Base-by-base conservation (phyloP, 1,140 invertebrate species). In the Sipha flava region DNA sequence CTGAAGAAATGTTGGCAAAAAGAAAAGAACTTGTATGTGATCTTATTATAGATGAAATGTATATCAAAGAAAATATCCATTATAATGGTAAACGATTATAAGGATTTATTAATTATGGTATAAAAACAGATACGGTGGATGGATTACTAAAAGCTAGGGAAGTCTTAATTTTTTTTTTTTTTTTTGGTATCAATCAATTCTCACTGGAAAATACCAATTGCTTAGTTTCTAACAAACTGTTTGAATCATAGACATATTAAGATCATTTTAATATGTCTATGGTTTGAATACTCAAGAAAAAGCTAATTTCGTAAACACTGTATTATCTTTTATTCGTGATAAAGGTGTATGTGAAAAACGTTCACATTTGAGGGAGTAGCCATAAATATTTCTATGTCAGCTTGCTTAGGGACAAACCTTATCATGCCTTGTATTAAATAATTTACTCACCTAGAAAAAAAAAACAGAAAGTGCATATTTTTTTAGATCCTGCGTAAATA, bases 21-120 rank as follows among this genome's bases (percentile, higher is more conserved):
- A 57, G 52, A n/a, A 47, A 62, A 43, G 57, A 54, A 31, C 23
- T 79, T 21, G 9, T 64, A 40, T 45, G 57, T 79, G 37, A 31
- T 29, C 14, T 82, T 26, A 81, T 83, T 40, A 64, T 83, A 9
- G 83, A 84, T 77, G 82, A 83, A 68, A 83, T 84, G 81, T 68
- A 75, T 23, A 83, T 84, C 34, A 68, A 73, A 23, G 77, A 83
- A 81, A 34, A 83, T 79, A 34, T 83, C 0, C 64, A 83, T 64
- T 84, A 73, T 66, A 80, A 80, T 77, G 82, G 82, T 18, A 80
- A 59, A 82, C 52, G 70, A 26, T 75, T 79, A 40, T 59, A 34
- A 72, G 81, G 21, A 80, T 81, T 82, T 54, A 64, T 80, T 43
- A 81, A 81, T 29, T 77, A 57, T 57, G 81, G 75, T 18, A 77